Base-by-base conservation (phyloP, 1,140 invertebrate species). In the Anastatus disparis region DNA sequence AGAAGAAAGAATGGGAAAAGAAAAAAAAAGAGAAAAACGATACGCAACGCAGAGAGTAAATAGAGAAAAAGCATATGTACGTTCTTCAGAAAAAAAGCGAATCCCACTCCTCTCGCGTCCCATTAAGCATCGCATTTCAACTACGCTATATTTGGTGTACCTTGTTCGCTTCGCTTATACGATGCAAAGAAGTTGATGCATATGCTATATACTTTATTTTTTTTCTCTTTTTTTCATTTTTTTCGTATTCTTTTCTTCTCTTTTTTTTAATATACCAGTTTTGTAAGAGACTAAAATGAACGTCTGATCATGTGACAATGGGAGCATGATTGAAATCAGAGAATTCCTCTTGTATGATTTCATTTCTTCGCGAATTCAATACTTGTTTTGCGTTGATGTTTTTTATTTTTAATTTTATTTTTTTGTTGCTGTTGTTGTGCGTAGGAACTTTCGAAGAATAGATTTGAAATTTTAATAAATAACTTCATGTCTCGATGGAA, bases 101-200 rank as follows among this genome's bases (percentile, higher is more conserved):
- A 69, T 62, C 53, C 53, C 22, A 42, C n/a, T n/a, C n/a, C n/a
- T n/a, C 56, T 69, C 31, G 55, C 59, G 59, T 63, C 50, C 67
- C 59, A 70, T 70, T 70, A 70, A 63, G 67, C 50, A 70, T 70
- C 67, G 42, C 40, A n/a, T 70, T 70, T 70, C 67, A 63, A 48
- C 24, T 55, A 50, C 20, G 40, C 17, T 15, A 17, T 22, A 3
- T 38, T 40, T 6, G 22, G 20, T 53, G 50, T 56, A 56, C 29
- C 50, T 65, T 65, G 38, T 65, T 65, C 55, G 24, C 63, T 61
- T 44, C 22, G 22, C 40, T 53, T 65, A 42, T 40, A 26, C 24
- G 26, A 52, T 40, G 35, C n/a, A 27, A 42, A 53, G 24, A 53
- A 24, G 35, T 31, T 31, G 22, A 44, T 20, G n/a, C 31, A n/a